Percentiles rank a stretch among this genome's conserved stretches.
Evolutionary conservation across 2,797 vertebrate species (phyloP).

Genomic region (Sylvia borin): DNA sequence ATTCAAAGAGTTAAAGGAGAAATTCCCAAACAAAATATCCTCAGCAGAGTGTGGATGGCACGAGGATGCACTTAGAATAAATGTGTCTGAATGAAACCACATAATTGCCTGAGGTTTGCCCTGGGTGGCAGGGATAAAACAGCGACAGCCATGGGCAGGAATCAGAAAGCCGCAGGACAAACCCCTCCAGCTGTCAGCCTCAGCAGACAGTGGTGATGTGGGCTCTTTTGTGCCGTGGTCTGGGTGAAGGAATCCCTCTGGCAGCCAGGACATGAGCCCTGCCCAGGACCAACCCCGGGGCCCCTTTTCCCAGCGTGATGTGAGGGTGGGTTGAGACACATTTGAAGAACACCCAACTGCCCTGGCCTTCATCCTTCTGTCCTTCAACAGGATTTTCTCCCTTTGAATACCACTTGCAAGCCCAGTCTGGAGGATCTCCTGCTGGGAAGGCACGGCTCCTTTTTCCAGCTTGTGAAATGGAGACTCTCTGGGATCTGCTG

Average conservation of each 20-base stretch:
- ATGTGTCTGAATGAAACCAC: neutral
- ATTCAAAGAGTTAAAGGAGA: conserved; percentile 50
- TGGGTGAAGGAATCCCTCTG: no score
- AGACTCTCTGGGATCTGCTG: neutral
- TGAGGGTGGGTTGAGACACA: no score
- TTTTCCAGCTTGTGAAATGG: neutral
- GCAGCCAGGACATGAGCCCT: no score
- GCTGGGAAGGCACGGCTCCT: neutral
- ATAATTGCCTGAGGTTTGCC: neutral
- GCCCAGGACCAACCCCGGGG: no score
- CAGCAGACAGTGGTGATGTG: no score
- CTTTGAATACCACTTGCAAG: no score
- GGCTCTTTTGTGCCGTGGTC: no score
- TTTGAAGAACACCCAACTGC: no score
- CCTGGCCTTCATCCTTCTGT: no score
- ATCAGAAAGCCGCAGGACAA: neutral
- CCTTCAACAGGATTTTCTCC: no score
- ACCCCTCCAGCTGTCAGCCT: neutral
- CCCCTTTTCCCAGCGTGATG: no score
- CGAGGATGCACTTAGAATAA: neutral
- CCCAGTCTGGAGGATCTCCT: neutral
- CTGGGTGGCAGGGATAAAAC: neutral
- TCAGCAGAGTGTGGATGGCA: neutral
- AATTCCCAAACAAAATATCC: neutral
- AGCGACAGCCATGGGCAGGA: neutral